Evolutionary conservation across 2,797 vertebrate species (phyloP), one percentile per base, ranked within the genome.

Genomic region (Arrhamphus sclerolepis): DNA sequence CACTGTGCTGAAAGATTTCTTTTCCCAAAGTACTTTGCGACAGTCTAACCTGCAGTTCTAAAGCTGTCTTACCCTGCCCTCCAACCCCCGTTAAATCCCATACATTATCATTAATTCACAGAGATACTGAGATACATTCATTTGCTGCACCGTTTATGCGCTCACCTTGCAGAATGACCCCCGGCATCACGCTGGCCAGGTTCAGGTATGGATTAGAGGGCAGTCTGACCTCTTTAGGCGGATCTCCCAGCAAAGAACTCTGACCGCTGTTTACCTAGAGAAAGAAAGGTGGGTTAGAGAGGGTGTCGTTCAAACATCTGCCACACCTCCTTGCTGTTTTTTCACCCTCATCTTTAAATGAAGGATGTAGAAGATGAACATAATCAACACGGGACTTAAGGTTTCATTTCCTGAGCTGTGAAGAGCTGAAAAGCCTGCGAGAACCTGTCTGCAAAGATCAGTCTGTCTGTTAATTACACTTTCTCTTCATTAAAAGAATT

Each of bases 201-300:
- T 98, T 98, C 88, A 99, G 87, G 84, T 99, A 99, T 0, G 97
- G 97, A 78, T 98, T 99, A 49, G 94, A 98, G 65, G 97, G 97
- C 29, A 98, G 93, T 20, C 95, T 91, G 24, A 98, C 93, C 81
- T 99, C 97, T 86, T 95, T 97, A 0, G 97, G 97, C 26, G 97
- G 97, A 18, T 98, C 96, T 41, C 97, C 97, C 68, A 99, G 79
- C 39, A 99, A 89, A 7, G 96, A 98, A 22, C 93, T 94, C 87
- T 98, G 96, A 70, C 88, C 94, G 61, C 88, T 91, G 72, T 82
- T 83, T 63, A 80, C 80, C 95, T 97, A 60, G 28, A 46, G 29
- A 75, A 29, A 46, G 20, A 46, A 22, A 46, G 21, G 22, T 4
- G 5, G 43, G 21, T 19, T 46, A 22, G 21, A 22, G 21, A 13